Evolutionary conservation across 2,888 invertebrate species (phyloP), one percentile per base, ranked within the genome.

Genomic region (Drosophila fulvimacula): DNA sequence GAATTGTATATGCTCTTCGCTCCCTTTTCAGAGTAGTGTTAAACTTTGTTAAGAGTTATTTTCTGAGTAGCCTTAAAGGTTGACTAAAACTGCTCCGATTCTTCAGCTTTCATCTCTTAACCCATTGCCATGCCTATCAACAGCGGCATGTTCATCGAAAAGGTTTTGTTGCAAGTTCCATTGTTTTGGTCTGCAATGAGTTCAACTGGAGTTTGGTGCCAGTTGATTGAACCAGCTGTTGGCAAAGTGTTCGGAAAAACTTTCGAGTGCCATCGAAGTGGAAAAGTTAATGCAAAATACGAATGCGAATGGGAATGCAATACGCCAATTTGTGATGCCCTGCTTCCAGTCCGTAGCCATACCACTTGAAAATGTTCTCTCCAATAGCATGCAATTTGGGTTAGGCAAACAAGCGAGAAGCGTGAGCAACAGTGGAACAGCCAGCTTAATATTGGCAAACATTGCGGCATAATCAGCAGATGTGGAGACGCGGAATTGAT

Each of bases 331-430:
- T 59, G 39, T 38, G 52, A 63, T 73, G 58, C 55, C 41, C 51
- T 3, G 24, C 24, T 4, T 24, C 3, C 27, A 7, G 27, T 30
- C 5, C 27, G 7, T 30, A 7, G 27, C 27, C 7, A 36, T 36
- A 15, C 15, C 34, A 15, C 34, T 36, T 6, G 36, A 36, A 36
- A 36, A 36, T 70, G 70, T 75, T 78, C 64, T 75, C 82, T 82
- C 75, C 88, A 88, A 85, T 77, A 79, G 82, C 76, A 74, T 81
- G 81, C 79, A 86, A 88, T 84, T 86, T 88, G 87, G 84, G 84
- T 83, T 84, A 88, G 73, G 79, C 84, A 84, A 88, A 81, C 88
- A 83, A 69, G 79, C 60, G 63, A 79, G 74, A 69, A 71, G 69
- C 62, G 44, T 41, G 53, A 41, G 36, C 44, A n/a, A 27, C 34